Conservation (phyloP, 2,113 vertebrate species). For the Microcebus griseorufus region DNA sequence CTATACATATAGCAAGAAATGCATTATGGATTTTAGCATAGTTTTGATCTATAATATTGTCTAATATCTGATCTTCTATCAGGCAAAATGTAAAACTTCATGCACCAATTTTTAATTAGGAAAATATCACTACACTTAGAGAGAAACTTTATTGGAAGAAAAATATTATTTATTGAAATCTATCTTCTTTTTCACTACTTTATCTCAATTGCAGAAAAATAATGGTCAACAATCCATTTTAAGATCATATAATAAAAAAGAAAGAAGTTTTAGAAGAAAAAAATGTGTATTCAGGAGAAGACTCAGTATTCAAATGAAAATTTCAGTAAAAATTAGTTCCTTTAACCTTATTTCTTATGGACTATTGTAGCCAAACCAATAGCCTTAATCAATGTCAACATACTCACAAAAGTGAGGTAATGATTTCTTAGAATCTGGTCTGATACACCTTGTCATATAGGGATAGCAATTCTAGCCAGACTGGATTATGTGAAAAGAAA, state of each 20-base stretch:
- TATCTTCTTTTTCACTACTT: not conserved
- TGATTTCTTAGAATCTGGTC: not conserved
- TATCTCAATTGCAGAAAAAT: not conserved
- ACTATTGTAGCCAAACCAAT: not conserved
- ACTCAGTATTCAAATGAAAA: not conserved
- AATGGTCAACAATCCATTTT: not conserved
- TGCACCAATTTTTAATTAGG: not conserved
- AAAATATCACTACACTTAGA: not conserved
- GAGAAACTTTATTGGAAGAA: not conserved
- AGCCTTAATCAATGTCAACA: not conserved
- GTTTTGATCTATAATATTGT: not conserved
- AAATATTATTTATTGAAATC: not conserved
- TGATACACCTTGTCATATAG: not conserved
- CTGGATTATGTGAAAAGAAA: not conserved
- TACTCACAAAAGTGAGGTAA: not conserved
- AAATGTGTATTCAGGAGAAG: not conserved
- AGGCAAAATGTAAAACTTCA: not conserved
- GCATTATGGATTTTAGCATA: not conserved
- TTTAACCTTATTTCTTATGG: not conserved
- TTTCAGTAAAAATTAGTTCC: not conserved
- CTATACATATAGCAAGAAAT: not conserved
- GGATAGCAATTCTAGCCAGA: not conserved
- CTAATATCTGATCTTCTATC: not conserved
- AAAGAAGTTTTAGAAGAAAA: not conserved
- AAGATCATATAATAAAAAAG: not conserved